A percentile compares a stretch with the other conserved stretches of the same genome.
Evolutionary conservation across 1,140 invertebrate species (phyloP).

Genomic region (Trichoplusia ni): DNA sequence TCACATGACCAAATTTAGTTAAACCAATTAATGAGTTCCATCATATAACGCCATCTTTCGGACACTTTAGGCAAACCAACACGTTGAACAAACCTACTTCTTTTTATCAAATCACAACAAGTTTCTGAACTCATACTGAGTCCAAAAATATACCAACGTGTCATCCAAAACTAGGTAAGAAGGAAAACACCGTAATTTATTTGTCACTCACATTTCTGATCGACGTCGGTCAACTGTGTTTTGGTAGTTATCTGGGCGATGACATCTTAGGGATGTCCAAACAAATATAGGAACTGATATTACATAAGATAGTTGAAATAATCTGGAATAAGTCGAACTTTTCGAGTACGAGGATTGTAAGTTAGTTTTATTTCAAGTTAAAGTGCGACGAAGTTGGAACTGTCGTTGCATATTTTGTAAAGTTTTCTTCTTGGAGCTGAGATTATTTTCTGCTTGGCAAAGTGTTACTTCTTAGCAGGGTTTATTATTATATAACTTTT

Average conservation of each 20-base stretch:
- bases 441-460: not conserved
- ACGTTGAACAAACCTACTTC: not conserved
- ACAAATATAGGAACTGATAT: not conserved
- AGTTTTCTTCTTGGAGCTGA: not conserved
- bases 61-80: not conserved
- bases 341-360: not conserved
- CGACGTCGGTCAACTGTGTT: not conserved
- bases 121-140: not conserved
- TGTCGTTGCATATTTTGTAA: conserved; percentile 16
- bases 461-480: not conserved
- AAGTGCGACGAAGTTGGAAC: conserved; percentile 1
- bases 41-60: no score
- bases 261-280: not conserved
- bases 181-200: not conserved
- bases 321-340: no score
- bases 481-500: not conserved
- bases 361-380: not conserved
- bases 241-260: not conserved
- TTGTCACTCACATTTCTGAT: not conserved
- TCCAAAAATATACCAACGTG: not conserved
- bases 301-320: not conserved
- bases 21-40: no score
- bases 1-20: no score
- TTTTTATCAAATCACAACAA: not conserved
- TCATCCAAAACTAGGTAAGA: not conserved